phyloP scores from a whole-genome alignment of 35 echinoderm and acorn worm genomes.

The Eucidaris tribuloides region DNA sequence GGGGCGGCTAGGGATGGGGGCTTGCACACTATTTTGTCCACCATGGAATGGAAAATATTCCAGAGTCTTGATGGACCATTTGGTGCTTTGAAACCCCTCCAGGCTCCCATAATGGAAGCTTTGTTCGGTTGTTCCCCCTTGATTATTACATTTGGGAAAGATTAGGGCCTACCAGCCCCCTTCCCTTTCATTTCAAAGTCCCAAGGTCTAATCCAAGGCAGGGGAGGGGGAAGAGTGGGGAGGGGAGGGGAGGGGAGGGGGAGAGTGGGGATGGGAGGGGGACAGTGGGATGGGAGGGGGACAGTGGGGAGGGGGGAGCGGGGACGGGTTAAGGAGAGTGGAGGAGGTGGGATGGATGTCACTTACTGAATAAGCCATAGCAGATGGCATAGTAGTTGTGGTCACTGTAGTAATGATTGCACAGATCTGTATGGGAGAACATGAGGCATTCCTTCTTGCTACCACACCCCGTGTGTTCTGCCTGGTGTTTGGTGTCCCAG shows the following conservation, averaged over 20 bases:
- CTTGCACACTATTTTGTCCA: too few relatives aligned
- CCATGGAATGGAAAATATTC: too few relatives aligned
- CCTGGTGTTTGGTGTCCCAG: slow-evolving; percentile 67
- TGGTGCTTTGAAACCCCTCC: too few relatives aligned
- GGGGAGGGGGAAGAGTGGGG: background rate
- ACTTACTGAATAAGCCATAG: slow-evolving; percentile 89
- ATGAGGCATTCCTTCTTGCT: slow-evolving; percentile 61
- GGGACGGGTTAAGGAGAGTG: background rate
- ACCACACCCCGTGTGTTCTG: slow-evolving; percentile 62
- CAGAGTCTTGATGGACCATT: too few relatives aligned
- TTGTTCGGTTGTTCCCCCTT: too few relatives aligned
- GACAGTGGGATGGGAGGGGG: background rate
- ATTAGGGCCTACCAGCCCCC: too few relatives aligned
- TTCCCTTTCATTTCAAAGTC: too few relatives aligned
- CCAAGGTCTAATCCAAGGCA: too few relatives aligned
- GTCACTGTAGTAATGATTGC: slow-evolving; percentile 72
- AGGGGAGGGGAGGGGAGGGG: background rate
- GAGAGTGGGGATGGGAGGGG: background rate
- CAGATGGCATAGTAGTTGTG: slow-evolving; percentile 97
- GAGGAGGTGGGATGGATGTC: background rate
- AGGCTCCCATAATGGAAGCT: too few relatives aligned
- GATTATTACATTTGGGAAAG: too few relatives aligned
- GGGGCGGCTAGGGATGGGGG: too few relatives aligned
- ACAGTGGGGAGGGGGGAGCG: background rate
- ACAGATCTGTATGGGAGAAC: slow-evolving; percentile 79